Conservation (phyloP, 2,797 vertebrate species). For the Ptychobarbus kaznakovi region DNA sequence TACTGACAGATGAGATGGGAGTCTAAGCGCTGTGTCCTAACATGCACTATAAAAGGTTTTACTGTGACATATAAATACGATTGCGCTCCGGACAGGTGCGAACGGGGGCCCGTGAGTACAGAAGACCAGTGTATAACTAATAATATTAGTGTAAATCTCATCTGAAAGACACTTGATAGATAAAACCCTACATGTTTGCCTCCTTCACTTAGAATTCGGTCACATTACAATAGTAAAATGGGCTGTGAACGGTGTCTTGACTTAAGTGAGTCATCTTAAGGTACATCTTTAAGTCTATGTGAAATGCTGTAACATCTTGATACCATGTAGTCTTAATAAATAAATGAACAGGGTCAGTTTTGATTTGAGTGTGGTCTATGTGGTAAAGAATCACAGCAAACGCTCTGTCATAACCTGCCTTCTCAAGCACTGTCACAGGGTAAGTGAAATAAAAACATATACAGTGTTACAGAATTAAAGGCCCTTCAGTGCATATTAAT, state of each 20-base stretch:
- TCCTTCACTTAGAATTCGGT: background rate
- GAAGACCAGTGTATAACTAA: background rate
- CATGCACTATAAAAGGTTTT: background rate
- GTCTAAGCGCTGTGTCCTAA: conserved; percentile 8
- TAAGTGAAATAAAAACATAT: background rate
- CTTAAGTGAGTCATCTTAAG: background rate
- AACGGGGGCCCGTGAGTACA: background rate
- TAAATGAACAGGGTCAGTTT: too few species aligned
- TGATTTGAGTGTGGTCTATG: too few species aligned
- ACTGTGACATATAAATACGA: conserved; percentile 25
- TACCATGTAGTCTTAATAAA: too few species aligned
- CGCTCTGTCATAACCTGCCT: too few species aligned
- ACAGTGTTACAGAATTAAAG: background rate
- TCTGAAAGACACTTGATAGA: background rate
- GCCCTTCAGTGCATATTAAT: background rate
- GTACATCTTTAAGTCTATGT: background rate
- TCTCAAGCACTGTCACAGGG: background rate
- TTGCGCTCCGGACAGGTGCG: background rate
- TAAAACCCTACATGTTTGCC: background rate
- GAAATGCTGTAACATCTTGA: background rate
- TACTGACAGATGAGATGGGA: conserved; percentile 27
- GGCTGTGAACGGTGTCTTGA: background rate
- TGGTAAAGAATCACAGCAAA: too few species aligned
- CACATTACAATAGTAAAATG: background rate
- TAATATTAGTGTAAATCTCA: background rate